A percentile compares a stretch with the other conserved stretches of the same genome.
Conservation (phyloP, 2,888 invertebrate genomes). For the Lithophane leautieri region DNA sequence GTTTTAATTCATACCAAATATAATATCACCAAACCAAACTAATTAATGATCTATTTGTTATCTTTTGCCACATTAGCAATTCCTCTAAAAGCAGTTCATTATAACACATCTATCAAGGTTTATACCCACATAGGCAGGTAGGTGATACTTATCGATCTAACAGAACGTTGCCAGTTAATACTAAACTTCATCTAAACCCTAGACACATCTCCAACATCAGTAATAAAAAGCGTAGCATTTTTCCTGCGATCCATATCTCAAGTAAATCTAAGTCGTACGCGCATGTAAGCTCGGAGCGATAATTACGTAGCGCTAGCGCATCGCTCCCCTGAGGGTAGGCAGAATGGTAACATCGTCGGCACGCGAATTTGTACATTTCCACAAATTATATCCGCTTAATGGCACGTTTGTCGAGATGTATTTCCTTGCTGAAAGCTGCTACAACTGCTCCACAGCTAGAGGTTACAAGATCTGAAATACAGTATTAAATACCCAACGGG, state of each 20-base stretch:
- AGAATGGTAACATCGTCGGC: conserved; percentile 13
- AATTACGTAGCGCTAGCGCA: conserved; percentile 55
- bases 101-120: too few species aligned
- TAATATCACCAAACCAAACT: background rate
- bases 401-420: conserved; percentile 40
- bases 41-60: too few species aligned
- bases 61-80: too few species aligned
- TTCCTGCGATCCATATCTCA: conserved; percentile 34
- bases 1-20: background rate
- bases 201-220: background rate
- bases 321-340: conserved; percentile 41
- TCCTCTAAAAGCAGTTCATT: too few species aligned
- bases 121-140: background rate
- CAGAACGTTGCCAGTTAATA: background rate
- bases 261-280: conserved; percentile 27
- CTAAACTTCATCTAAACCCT: background rate
- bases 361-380: conserved; percentile 47
- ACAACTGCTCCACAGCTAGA: background rate
- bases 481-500: conserved; percentile 22
- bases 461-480: conserved; percentile 26
- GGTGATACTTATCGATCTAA: background rate
- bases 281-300: conserved; percentile 51
- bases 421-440: conserved; percentile 25
- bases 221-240: conserved; percentile 36
- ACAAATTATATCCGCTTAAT: conserved; percentile 49